Evolutionary conservation across 2,797 vertebrate species (phyloP).

Genomic region (Aldrovandia affinis): DNA sequence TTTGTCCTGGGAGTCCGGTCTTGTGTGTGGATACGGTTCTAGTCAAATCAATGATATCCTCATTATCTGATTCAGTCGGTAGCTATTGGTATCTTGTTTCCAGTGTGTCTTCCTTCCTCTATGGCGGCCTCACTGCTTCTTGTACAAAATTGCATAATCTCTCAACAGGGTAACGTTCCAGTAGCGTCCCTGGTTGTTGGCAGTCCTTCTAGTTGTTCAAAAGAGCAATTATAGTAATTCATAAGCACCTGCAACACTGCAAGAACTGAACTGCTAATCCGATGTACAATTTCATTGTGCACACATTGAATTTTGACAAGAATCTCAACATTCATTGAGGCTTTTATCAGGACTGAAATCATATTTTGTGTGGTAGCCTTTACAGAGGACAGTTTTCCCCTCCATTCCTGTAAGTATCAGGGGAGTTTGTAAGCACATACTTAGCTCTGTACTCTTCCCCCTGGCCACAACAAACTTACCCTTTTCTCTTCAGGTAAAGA

Average conservation of each 20-base stretch:
- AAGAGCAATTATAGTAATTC: background rate
- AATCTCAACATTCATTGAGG: background rate
- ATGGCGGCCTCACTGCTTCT: background rate
- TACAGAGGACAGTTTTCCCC: background rate
- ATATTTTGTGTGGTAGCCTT: background rate
- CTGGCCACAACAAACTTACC: background rate
- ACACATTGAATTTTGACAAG: background rate
- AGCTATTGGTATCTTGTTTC: background rate
- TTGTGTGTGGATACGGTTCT: too few relatives aligned
- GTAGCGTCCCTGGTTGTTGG: background rate
- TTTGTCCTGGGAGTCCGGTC: too few relatives aligned
- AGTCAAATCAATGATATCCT: background rate
- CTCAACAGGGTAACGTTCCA: too few relatives aligned
- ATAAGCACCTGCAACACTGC: background rate
- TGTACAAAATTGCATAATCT: too few relatives aligned
- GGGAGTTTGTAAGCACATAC: background rate
- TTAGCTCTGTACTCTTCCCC: background rate
- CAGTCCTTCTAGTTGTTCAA: background rate
- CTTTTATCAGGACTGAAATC: background rate
- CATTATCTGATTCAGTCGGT: background rate
- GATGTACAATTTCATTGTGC: background rate
- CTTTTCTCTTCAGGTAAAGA: constrained; percentile 9
- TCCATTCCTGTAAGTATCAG: background rate
- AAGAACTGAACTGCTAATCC: background rate
- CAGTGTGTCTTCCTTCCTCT: background rate